These are phyloP conservation scores for Naja naja DNA, from an alignment of 2,113 vertebrate species.

Conservation along the genomic window DNA sequence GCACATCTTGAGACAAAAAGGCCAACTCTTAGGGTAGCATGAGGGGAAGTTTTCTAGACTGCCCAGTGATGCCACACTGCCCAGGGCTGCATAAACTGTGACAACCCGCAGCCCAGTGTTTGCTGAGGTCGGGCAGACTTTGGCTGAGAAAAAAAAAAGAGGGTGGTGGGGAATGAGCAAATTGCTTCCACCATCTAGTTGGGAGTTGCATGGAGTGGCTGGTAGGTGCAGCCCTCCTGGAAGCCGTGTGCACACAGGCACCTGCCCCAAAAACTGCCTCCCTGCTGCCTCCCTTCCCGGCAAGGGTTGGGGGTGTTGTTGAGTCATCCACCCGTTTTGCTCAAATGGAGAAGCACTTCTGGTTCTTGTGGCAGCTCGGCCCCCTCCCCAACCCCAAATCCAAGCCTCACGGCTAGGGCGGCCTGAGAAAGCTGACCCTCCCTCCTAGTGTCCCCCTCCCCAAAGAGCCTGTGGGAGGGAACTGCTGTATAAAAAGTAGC, in stretches of 20 bases:
- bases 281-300: too few relatives aligned
- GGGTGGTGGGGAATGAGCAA: too few relatives aligned
- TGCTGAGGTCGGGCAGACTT: too few relatives aligned
- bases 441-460: background rate
- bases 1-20: accelerated
- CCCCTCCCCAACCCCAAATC: background rate
- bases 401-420: background rate
- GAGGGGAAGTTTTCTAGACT: background rate
- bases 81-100: too few relatives aligned
- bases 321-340: too few relatives aligned
- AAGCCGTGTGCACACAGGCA: too few relatives aligned
- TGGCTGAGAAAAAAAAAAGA: background rate
- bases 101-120: background rate
- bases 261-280: too few relatives aligned
- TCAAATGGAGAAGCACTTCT: background rate
- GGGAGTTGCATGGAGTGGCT: too few relatives aligned
- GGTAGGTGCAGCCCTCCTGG: too few relatives aligned
- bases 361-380: background rate
- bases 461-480: background rate
- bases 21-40: background rate
- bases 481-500: background rate
- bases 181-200: too few relatives aligned
- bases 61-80: accelerated
- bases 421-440: background rate
- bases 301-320: too few relatives aligned